These are phyloP conservation scores for Phalacrocorax brasilianus DNA, from an alignment of 2,113 vertebrate species.

Conservation along the genomic window DNA sequence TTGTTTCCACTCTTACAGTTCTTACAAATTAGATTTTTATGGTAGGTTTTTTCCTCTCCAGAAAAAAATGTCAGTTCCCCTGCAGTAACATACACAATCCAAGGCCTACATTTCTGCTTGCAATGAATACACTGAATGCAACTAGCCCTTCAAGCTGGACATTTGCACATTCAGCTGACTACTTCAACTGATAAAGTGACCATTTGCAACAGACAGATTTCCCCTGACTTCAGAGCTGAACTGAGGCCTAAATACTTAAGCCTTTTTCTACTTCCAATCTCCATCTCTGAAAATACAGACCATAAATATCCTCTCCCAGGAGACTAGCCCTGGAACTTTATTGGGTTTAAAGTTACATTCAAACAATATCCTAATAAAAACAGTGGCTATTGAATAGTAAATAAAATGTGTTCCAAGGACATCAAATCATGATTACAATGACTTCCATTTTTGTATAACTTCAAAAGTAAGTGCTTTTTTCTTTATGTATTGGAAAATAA, in stretches of 20 bases:
- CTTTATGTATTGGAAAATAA: slow-evolving; percentile 20
- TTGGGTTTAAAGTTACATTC: slow-evolving; percentile 1
- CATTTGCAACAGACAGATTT: background rate
- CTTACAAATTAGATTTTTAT: slow-evolving; percentile 14
- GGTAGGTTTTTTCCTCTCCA: background rate
- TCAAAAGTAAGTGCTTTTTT: slow-evolving; percentile 8
- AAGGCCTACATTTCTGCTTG: background rate
- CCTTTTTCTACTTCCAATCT: slow-evolving; percentile 35
- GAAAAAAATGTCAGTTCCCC: slow-evolving; percentile 28
- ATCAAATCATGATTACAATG: slow-evolving; percentile 20
- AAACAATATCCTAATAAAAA: slow-evolving; percentile 51
- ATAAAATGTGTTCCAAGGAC: slow-evolving; percentile 22
- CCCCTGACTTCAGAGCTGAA: background rate
- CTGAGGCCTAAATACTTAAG: background rate
- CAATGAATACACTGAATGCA: background rate
- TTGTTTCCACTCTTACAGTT: background rate
- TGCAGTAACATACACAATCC: background rate
- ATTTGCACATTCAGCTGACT: background rate
- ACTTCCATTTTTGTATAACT: slow-evolving; percentile 38
- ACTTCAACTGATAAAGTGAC: background rate
- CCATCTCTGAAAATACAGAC: slow-evolving; percentile 33
- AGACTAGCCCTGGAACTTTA: slow-evolving; percentile 31
- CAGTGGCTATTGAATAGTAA: slow-evolving; percentile 35
- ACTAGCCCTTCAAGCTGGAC: background rate
- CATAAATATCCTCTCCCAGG: slow-evolving; percentile 55